Percentiles rank a stretch among this genome's conserved stretches.
Conservation (phyloP, 2,797 vertebrate genomes). For the Jordanella pulchra region DNA sequence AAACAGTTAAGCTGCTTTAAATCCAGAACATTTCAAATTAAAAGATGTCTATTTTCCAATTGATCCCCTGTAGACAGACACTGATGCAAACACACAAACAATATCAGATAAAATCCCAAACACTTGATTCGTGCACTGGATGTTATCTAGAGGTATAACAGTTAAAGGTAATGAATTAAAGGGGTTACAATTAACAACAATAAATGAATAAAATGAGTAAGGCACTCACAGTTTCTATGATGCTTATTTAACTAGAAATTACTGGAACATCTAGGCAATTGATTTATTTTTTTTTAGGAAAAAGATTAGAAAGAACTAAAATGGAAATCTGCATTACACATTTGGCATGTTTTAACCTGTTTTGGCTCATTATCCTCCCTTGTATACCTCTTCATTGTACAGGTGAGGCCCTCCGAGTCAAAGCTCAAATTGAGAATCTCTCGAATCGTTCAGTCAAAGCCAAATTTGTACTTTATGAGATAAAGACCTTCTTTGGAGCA, state of each 20-base stretch:
- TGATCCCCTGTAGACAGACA: too few relatives aligned
- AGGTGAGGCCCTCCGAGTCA: slow-evolving; percentile 55
- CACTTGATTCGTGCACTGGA: too few relatives aligned
- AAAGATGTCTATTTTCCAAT: too few relatives aligned
- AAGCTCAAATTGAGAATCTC: slow-evolving; percentile 50
- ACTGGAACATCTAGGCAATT: neutral
- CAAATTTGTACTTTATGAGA: slow-evolving; percentile 62
- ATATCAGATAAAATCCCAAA: too few relatives aligned
- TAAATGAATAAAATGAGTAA: neutral
- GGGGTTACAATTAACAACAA: too few relatives aligned
- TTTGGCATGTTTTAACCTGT: neutral
- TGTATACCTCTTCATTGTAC: neutral
- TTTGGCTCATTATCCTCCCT: neutral
- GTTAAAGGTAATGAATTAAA: too few relatives aligned
- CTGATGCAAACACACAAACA: too few relatives aligned
- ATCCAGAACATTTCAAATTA: too few relatives aligned
- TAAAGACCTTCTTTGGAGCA: slow-evolving; percentile 59
- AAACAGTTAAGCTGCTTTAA: too few relatives aligned
- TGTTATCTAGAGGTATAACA: too few relatives aligned
- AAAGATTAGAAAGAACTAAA: neutral
- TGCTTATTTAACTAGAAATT: neutral
- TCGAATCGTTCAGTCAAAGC: slow-evolving; percentile 61
- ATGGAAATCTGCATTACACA: neutral
- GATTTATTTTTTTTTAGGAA: neutral
- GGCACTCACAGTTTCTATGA: neutral